A percentile compares a stretch with the other conserved stretches of the same genome.
Conservation (phyloP, 2,113 vertebrate species). For the Varanus komodoensis region DNA sequence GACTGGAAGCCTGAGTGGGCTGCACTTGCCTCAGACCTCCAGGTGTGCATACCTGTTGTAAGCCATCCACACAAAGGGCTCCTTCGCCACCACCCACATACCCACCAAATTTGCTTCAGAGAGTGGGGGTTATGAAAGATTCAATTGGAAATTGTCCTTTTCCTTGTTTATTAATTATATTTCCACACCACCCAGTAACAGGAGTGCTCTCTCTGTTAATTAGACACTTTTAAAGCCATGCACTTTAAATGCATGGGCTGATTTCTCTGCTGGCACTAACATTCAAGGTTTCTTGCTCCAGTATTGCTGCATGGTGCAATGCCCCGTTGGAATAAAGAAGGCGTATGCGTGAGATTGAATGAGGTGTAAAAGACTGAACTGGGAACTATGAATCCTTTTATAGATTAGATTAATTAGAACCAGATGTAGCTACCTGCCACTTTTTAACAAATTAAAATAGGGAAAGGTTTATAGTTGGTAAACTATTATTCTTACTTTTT, state of each 20-base stretch:
- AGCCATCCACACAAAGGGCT: too few species aligned
- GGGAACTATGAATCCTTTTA: background rate
- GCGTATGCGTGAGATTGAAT: too few species aligned
- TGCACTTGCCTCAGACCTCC: too few species aligned
- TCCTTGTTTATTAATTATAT: too few species aligned
- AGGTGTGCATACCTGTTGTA: too few species aligned
- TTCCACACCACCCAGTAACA: too few species aligned
- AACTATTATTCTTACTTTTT: background rate
- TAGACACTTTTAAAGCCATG: background rate
- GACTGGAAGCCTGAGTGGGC: too few species aligned
- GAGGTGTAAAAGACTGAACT: background rate
- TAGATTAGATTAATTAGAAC: background rate
- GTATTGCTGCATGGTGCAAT: background rate
- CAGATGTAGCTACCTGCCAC: background rate
- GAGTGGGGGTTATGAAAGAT: too few species aligned
- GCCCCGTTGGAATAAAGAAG: background rate
- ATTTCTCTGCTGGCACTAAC: background rate
- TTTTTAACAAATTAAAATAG: background rate
- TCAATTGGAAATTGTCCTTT: too few species aligned
- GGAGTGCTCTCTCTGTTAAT: too few species aligned
- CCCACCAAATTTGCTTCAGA: too few species aligned
- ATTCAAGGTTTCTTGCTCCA: background rate
- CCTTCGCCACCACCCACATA: too few species aligned
- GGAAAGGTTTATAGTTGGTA: background rate
- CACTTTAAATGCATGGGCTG: background rate